A percentile compares a stretch with the other conserved stretches of the same genome.
These are phyloP conservation scores for Mobula birostris DNA, from an alignment of 2,113 vertebrate genomes.

Conservation along the genomic window DNA sequence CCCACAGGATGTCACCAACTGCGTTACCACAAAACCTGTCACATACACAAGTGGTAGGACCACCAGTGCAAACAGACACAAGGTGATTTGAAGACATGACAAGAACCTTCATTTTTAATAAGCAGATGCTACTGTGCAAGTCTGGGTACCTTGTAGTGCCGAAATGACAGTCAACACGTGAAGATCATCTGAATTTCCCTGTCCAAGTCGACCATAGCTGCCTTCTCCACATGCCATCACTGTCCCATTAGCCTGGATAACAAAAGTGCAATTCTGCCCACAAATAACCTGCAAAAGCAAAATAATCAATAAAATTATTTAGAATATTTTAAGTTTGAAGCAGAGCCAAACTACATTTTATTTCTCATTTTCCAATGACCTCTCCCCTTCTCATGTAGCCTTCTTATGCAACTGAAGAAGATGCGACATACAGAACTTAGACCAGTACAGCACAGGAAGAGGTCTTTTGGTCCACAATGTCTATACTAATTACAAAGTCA, in stretches of 20 bases:
- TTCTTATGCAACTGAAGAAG: no score
- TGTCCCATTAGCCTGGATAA: slow-evolving; percentile 71
- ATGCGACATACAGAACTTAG: no score
- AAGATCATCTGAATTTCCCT: slow-evolving; percentile 74
- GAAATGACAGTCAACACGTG: slow-evolving; percentile 72
- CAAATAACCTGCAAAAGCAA: slow-evolving; percentile 61
- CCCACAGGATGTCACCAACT: slow-evolving; percentile 71
- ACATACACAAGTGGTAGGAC: not conserved
- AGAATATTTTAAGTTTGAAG: not conserved
- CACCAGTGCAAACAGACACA: not conserved
- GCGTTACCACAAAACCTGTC: slow-evolving; percentile 71
- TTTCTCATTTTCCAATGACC: not conserved
- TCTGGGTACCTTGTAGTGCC: slow-evolving; percentile 63
- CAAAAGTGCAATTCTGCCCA: slow-evolving; percentile 74
- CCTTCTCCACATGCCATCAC: slow-evolving; percentile 73
- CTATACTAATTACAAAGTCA: no score
- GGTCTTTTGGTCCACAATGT: no score
- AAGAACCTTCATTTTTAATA: not conserved
- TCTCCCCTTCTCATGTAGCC: slow-evolving; percentile 34
- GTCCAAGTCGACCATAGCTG: slow-evolving; percentile 70
- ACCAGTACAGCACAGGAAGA: no score
- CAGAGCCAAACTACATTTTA: not conserved
- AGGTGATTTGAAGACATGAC: not conserved
- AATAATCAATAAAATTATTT: slow-evolving; percentile 37
- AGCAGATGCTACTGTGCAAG: not conserved